Base-by-base conservation (phyloP, 2,888 invertebrate species). In the Chesias legatella region DNA sequence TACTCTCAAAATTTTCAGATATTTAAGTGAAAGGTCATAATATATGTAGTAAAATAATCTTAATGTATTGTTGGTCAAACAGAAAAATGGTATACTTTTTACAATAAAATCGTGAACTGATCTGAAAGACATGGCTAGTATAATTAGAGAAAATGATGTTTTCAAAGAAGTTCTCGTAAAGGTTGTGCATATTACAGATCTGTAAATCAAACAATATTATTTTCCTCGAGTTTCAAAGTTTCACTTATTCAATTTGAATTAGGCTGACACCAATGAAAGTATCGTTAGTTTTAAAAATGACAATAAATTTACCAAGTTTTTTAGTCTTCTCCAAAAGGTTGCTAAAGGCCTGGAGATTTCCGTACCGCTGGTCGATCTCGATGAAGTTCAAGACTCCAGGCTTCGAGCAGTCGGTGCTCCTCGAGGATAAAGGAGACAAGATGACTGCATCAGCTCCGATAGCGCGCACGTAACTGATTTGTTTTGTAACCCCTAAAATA, bases 381-480 rank as follows among this genome's bases (percentile, higher is more conserved):
- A 64, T 85, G 60, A 93, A 94, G 69, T 95, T 90, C 0, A 92
- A 77, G 21, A 94, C 91, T 37, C 97, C 97, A 49, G 96, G 95
- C 1, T 93, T 93, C 65, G 91, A 90, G 70, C 97, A 97, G 8
- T 90, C 90, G 84, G 54, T 46, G 46, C 73, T 85, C 40, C 56
- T 72, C 1, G 63, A 31, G 1, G 63, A 57, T 32, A 86, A 33
- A 0, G 85, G 63, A 0, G 88, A 88, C 23, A 88, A 58, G 33
- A 88, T 78, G 3, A 85, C 66, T 3, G 83, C 84, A 51, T 86
- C 83, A 1, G 80, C 79, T 6, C 85, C 85, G 7, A 86, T 29
- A 0, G 83, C 80, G n/a, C 75, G 68, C 1, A 81, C 67, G 47
- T 88, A 88, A 51, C 83, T 83, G 5, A 86, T 49, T 51, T 86